Evolutionary conservation across 2,797 vertebrate species (phyloP).

Genomic region (Mycteria americana): DNA sequence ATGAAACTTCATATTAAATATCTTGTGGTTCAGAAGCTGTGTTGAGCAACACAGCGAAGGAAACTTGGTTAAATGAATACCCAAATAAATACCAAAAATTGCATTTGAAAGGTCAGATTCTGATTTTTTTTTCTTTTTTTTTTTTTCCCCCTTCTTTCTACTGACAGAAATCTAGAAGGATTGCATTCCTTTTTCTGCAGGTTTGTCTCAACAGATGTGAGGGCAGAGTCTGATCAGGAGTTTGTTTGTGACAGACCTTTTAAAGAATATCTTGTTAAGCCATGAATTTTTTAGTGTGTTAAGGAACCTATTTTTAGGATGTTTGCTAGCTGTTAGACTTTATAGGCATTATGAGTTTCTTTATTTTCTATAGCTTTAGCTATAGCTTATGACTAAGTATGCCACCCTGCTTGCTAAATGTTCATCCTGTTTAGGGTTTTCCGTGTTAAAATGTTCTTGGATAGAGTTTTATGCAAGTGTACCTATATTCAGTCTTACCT

Average conservation of each 20-base stretch:
- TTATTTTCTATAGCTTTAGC: constrained; percentile 18
- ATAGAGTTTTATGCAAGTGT: background rate
- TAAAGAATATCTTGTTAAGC: constrained; percentile 12
- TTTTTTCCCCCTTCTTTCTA: background rate
- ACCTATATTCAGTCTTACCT: background rate
- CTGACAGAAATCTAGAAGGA: background rate
- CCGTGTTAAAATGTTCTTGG: background rate
- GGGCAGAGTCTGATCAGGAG: background rate
- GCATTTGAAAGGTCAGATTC: background rate
- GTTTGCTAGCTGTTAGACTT: constrained; percentile 15
- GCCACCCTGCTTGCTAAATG: background rate
- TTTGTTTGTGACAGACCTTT: background rate
- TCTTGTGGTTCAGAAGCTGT: background rate
- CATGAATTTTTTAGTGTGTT: background rate
- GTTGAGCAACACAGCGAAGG: background rate
- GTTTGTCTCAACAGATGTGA: background rate
- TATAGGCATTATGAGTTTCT: background rate
- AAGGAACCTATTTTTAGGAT: constrained; percentile 19
- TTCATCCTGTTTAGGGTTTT: background rate
- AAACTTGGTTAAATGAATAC: background rate
- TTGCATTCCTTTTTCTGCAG: background rate
- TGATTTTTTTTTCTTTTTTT: background rate
- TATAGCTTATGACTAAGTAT: constrained; percentile 17
- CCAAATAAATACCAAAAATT: background rate
- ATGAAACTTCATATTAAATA: background rate